These are phyloP conservation scores for Heteractis magnifica DNA, from an alignment of 92 coral and sea anemone genomes.

Conservation along the genomic window DNA sequence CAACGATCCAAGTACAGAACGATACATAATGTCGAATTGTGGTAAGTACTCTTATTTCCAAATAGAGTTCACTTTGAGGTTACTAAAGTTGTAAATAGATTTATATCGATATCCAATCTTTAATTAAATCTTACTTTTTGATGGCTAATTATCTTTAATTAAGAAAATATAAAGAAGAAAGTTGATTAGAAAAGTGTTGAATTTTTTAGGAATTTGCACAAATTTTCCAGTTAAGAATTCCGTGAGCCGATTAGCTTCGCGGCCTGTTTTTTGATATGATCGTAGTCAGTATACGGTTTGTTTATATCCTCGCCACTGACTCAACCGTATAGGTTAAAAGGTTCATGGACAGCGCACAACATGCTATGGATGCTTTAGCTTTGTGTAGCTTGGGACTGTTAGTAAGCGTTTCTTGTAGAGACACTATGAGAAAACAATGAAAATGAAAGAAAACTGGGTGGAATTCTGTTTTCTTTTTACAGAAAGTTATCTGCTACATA, in stretches of 20 bases:
- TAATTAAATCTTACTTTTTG: background rate
- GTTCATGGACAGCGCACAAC: background rate
- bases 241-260: background rate
- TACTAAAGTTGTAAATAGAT: background rate
- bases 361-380: too few species aligned
- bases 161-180: background rate
- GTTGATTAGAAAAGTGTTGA: background rate
- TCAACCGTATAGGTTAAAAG: background rate
- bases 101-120: background rate
- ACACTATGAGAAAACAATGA: background rate
- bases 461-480: background rate
- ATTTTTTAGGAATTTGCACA: background rate
- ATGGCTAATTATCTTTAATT: background rate
- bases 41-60: slow-evolving; percentile 13
- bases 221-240: background rate
- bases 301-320: slow-evolving; percentile 4
- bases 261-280: background rate
- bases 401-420: background rate
- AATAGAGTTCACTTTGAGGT: background rate
- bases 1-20: slow-evolving; percentile 42
- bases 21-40: slow-evolving; percentile 43
- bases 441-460: background rate
- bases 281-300: background rate
- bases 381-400: background rate
- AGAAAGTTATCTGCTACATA: background rate